Evolutionary conservation across 2,797 vertebrate species (phyloP), one percentile per base, ranked within the genome.

Genomic region (Amazona ochrocephala): DNA sequence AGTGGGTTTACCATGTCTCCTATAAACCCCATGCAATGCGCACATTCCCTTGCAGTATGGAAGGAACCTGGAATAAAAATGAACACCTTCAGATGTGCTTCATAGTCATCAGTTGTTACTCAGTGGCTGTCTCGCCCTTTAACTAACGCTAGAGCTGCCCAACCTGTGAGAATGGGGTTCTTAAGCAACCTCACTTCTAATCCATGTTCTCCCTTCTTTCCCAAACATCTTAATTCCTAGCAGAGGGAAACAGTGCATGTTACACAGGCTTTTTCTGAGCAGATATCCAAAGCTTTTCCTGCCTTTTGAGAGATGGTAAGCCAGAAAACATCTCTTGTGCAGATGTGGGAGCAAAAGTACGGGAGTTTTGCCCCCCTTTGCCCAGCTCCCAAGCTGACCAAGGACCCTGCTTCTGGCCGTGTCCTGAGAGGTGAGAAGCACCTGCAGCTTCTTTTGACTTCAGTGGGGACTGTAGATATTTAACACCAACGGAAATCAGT

Each of bases 351-450:
- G 58, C 20, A 89, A 44, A 80, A 78, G 42, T 58, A 45, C 9
- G 26, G 26, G 32, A 75, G 10, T 56, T 92, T 72, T 82, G 37
- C 19, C 18, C 16, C 51, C 9, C 18, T 81, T 90, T 30, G 58
- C 0, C 0, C 83, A 85, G 74, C 77, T 56, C 42, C 30, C 50
- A 54, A 61, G 42, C 65, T 80, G 74, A n/a, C 54, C 0, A 0
- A 89, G 44, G 53, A 50, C 48, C 61, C 67, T 9, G 22, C 54
- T 74, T 88, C 86, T 61, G 81, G 68, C 82, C 16, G 1, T 50
- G 54, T 83, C 94, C 91, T 95, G 92, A 93, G 94, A 90, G 70
- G 54, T 70, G 54, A 92, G 61, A 89, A 93, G 64, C 17, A 27
- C 65, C 60, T 60, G 68, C 29, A 14, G 65, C 73, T 94, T 53